Percentiles rank a stretch among this genome's conserved stretches.
Conservation (phyloP, 2,888 invertebrate genomes). For the Mythimna pallens region DNA sequence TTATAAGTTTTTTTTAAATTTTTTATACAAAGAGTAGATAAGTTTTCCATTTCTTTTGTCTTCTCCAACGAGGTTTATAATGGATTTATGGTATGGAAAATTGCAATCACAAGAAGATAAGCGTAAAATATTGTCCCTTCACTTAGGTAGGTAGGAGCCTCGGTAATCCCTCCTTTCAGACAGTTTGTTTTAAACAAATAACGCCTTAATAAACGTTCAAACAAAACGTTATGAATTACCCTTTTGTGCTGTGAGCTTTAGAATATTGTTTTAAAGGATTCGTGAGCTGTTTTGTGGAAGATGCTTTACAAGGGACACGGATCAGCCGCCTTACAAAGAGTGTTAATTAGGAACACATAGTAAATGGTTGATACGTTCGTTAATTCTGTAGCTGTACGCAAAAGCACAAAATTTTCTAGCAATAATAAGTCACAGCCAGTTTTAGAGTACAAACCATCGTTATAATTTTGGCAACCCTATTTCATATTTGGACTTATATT, state of each 20-base stretch:
- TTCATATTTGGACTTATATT: constrained; percentile 12
- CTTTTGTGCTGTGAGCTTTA: constrained; percentile 73
- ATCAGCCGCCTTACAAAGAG: neutral
- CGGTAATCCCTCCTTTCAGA: constrained; percentile 54
- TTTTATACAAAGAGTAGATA: constrained; percentile 16
- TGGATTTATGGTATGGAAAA: constrained; percentile 47
- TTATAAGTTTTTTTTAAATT: constrained; percentile 21
- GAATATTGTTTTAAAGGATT: constrained; percentile 50
- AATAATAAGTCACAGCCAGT: neutral
- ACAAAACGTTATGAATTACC: constrained; percentile 75
- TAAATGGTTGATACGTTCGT: neutral
- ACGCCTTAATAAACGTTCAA: constrained; percentile 67
- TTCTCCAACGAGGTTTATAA: constrained; percentile 33
- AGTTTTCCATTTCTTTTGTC: constrained; percentile 36
- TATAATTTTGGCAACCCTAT: constrained; percentile 9
- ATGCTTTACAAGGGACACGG: constrained; percentile 5
- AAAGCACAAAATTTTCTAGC: neutral
- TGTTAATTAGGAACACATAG: neutral
- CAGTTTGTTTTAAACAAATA: constrained; percentile 72
- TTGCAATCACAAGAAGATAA: constrained; percentile 46
- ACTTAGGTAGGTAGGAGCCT: constrained; percentile 29
- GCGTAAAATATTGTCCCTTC: constrained; percentile 54
- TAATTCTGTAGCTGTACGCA: neutral
- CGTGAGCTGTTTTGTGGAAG: constrained; percentile 4
- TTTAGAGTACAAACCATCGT: neutral